Percentiles rank a stretch among this genome's conserved stretches.
phyloP scores from a whole-genome alignment of 2,888 invertebrate species.

The Hipparchia semele region DNA sequence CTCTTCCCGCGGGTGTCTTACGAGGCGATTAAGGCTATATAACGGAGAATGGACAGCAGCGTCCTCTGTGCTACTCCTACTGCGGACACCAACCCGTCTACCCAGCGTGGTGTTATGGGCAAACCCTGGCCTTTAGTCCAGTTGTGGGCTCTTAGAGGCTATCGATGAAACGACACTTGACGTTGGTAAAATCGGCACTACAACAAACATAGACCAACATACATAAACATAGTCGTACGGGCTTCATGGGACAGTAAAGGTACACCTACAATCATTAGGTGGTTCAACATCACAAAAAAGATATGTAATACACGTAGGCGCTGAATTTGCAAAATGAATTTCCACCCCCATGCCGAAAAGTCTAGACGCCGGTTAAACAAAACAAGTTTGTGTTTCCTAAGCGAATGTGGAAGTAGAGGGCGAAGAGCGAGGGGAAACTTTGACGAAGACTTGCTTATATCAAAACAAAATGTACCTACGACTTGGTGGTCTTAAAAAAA shows the following conservation, averaged over 20 bases:
- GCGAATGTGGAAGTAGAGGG: constrained; percentile 33
- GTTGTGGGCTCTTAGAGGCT: too few relatives aligned
- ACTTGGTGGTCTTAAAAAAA: too few relatives aligned
- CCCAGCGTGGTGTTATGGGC: too few relatives aligned
- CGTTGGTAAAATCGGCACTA: too few relatives aligned
- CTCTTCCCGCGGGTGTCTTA: too few relatives aligned
- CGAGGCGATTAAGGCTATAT: too few relatives aligned
- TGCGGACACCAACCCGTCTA: too few relatives aligned
- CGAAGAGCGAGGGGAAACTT: constrained; percentile 23
- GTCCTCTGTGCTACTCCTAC: too few relatives aligned
- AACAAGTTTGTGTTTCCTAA: constrained; percentile 34
- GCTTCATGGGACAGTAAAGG: not conserved
- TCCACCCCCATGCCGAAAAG: constrained; percentile 28
- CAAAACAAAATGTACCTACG: too few relatives aligned
- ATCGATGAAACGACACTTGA: too few relatives aligned
- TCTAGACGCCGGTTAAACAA: constrained; percentile 37
- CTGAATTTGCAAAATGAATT: constrained; percentile 18
- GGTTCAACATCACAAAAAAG: not conserved
- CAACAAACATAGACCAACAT: not conserved
- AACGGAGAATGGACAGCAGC: too few relatives aligned
- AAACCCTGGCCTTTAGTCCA: too few relatives aligned
- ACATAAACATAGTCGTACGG: not conserved
- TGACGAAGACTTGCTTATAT: not conserved
- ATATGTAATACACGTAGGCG: constrained; percentile 3
- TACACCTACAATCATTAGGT: not conserved